phyloP scores from a whole-genome alignment of 2,888 invertebrate species.

The Ommatoiulus sabulosus region DNA sequence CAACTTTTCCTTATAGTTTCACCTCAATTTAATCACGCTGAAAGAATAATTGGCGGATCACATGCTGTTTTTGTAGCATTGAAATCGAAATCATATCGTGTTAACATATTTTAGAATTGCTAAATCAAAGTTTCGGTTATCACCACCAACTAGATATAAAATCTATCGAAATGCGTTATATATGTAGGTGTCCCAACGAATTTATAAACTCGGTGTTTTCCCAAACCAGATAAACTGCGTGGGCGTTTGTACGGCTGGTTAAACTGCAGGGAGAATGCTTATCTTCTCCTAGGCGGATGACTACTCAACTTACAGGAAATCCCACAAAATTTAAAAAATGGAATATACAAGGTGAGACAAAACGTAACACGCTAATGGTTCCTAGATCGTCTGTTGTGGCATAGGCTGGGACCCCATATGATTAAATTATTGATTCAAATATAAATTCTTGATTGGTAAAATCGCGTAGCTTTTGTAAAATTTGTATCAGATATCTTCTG shows the following conservation, averaged over 20 bases:
- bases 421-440: too few relatives aligned
- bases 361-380: too few relatives aligned
- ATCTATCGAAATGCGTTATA: neutral
- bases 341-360: neutral
- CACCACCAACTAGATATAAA: neutral
- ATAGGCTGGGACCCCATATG: too few relatives aligned
- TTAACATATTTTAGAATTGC: slow-evolving; percentile 46
- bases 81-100: slow-evolving; percentile 42
- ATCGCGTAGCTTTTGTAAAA: too few relatives aligned
- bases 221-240: neutral
- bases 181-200: neutral
- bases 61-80: slow-evolving; percentile 42
- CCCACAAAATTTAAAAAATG: neutral
- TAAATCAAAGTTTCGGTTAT: slow-evolving; percentile 44
- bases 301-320: neutral
- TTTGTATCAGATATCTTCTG: too few relatives aligned
- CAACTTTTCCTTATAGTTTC: slow-evolving; percentile 31
- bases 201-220: neutral
- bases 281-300: neutral
- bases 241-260: neutral
- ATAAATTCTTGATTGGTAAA: too few relatives aligned
- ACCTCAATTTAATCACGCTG: neutral
- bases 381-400: too few relatives aligned
- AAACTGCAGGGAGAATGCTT: neutral
- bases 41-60: slow-evolving; percentile 23